Evolutionary conservation across 2,797 vertebrate genomes (phyloP).

Genomic region (Crocidura indochinensis): DNA sequence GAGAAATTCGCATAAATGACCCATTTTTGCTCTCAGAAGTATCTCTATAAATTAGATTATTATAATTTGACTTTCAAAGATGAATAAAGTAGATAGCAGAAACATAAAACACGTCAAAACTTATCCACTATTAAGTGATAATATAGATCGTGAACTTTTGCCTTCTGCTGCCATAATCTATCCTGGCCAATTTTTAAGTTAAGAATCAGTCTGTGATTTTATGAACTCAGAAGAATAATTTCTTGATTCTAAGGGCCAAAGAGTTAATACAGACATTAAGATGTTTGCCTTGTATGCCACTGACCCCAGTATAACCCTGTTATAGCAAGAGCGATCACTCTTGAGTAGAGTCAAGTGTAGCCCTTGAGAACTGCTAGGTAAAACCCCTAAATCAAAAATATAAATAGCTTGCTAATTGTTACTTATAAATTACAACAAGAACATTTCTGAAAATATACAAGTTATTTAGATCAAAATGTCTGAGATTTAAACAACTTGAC

Average conservation of each 20-base stretch:
- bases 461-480: slow-evolving; percentile 26
- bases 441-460: not conserved
- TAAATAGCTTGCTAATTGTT: not conserved
- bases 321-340: no score
- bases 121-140: slow-evolving; percentile 39
- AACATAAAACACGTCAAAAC: not conserved
- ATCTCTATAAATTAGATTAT: slow-evolving; percentile 33
- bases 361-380: no score
- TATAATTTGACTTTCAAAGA: slow-evolving; percentile 66
- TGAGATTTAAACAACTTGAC: slow-evolving; percentile 70
- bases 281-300: no score
- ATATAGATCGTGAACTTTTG: not conserved
- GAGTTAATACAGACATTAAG: no score
- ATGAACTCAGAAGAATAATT: slow-evolving; percentile 25
- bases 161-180: not conserved
- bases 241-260: slow-evolving; percentile 19
- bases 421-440: slow-evolving; percentile 43
- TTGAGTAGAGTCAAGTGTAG: no score
- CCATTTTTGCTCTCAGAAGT: slow-evolving; percentile 54
- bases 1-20: slow-evolving; percentile 60
- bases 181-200: not conserved
- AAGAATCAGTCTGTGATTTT: not conserved
- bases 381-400: no score
- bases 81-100: slow-evolving; percentile 54
- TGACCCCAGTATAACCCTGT: no score